Conservation (phyloP, 2,797 vertebrate genomes). For the Peromyscus melanophrys region DNA sequence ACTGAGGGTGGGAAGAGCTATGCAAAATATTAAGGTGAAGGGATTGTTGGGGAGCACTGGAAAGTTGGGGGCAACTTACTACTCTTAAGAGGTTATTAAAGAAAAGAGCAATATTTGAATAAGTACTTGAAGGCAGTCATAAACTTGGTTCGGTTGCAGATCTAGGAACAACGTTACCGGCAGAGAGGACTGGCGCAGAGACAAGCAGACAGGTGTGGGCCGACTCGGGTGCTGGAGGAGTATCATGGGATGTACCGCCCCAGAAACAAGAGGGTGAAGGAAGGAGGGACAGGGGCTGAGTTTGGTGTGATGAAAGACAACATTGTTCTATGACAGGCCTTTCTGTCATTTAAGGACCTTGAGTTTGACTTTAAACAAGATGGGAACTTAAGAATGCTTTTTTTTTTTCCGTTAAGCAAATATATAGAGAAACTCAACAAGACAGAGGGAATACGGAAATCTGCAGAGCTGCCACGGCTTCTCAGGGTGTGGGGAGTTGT, state of each 20-base stretch:
- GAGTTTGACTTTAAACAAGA: neutral
- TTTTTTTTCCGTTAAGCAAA: neutral
- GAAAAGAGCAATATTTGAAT: neutral
- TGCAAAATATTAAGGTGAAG: neutral
- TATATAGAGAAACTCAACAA: constrained; percentile 7
- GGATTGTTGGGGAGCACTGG: neutral
- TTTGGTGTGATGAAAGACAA: neutral
- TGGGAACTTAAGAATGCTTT: neutral
- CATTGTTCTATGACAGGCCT: neutral
- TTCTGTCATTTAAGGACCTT: neutral
- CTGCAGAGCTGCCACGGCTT: neutral
- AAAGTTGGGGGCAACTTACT: neutral
- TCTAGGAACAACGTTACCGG: neutral
- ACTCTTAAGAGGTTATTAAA: neutral
- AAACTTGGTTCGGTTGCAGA: neutral
- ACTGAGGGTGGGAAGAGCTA: neutral
- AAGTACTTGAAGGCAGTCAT: neutral
- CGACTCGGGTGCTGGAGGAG: neutral
- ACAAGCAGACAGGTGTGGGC: neutral
- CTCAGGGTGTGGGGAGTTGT: neutral
- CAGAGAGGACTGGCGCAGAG: neutral
- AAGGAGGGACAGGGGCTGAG: neutral
- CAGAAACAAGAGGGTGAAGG: neutral
- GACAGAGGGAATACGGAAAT: neutral
- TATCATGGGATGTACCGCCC: neutral